A percentile compares a stretch with the other conserved stretches of the same genome.
These are phyloP conservation scores for Drosophila glabriapex DNA, from an alignment of 2,888 invertebrate genomes.

Conservation along the genomic window DNA sequence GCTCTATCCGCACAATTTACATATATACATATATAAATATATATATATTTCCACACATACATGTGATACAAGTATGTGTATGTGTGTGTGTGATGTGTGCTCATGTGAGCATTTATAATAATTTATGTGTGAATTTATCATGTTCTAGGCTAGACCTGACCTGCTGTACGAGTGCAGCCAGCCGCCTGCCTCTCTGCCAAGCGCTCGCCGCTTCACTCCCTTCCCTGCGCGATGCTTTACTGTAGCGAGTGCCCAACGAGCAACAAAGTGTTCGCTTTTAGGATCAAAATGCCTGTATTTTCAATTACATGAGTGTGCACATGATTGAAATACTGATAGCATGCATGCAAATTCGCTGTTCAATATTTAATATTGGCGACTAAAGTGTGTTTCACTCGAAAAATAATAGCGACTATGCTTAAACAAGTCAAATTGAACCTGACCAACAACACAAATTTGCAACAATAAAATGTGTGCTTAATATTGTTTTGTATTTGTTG, in stretches of 20 bases:
- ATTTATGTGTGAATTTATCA: conserved; percentile 81
- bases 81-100: conserved; percentile 13
- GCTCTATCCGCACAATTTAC: background rate
- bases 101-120: conserved; percentile 69
- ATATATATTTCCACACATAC: background rate
- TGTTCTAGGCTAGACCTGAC: conserved; percentile 43
- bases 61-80: no score
- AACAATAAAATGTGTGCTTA: background rate
- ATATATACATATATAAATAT: background rate
- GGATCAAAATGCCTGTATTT: conserved; percentile 67
- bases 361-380: conserved; percentile 55
- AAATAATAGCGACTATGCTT: background rate
- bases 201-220: background rate
- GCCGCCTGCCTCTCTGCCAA: conserved; percentile 8
- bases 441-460: background rate
- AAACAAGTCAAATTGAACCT: background rate
- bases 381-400: background rate
- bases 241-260: conserved; percentile 61
- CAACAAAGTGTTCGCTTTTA: conserved; percentile 55
- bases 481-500: background rate
- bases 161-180: conserved; percentile 24
- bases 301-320: conserved; percentile 68
- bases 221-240: background rate
- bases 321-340: conserved; percentile 42
- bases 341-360: conserved; percentile 46